Evolutionary conservation across 2,113 vertebrate species (phyloP).

Genomic region (Prunella himalayana): DNA sequence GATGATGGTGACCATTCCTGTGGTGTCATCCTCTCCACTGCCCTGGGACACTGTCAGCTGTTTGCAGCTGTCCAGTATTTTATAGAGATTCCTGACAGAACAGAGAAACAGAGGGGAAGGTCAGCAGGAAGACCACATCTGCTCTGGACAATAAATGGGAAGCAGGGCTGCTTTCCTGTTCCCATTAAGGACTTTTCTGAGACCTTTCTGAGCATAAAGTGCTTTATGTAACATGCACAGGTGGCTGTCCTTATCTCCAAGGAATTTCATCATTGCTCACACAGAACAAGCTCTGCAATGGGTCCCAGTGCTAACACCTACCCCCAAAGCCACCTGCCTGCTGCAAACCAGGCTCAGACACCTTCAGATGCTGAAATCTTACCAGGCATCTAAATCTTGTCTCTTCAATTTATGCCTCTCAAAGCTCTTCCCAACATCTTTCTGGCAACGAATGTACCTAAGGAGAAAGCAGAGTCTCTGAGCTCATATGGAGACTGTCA

Average conservation of each 20-base stretch:
- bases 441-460: constrained; percentile 97
- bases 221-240: background rate
- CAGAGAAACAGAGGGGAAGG: background rate
- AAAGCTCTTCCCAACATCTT: constrained; percentile 87
- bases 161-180: background rate
- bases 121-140: background rate
- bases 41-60: constrained; percentile 90
- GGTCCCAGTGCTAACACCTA: background rate
- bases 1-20: constrained; percentile 94
- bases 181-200: background rate
- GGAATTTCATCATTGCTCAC: background rate
- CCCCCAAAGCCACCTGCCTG: background rate
- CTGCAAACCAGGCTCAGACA: background rate
- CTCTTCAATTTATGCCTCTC: constrained; percentile 94
- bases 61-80: constrained; percentile 95
- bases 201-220: background rate
- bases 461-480: background rate
- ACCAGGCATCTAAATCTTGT: constrained; percentile 93
- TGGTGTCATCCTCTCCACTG: constrained; percentile 88
- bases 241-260: background rate
- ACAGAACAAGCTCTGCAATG: rapidly evolving
- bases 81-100: constrained; percentile 86
- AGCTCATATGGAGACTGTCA: rapidly evolving
- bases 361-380: background rate
- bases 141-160: background rate